phyloP scores from a whole-genome alignment of 2,888 invertebrate species.

The Octonoba sinensis region DNA sequence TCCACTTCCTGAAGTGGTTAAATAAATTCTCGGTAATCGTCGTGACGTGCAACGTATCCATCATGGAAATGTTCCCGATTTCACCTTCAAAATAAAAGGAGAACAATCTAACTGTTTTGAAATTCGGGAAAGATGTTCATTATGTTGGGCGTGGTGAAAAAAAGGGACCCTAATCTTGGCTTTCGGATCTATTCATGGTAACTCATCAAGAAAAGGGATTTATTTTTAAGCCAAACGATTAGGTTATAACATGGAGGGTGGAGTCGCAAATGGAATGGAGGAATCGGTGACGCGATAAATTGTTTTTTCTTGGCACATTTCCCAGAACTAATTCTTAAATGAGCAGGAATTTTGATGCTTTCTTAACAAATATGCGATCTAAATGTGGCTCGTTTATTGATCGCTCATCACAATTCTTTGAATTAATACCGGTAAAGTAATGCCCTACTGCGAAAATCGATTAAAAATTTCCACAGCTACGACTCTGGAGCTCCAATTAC shows the following conservation, averaged over 20 bases:
- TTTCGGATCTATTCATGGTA: constrained; percentile 38
- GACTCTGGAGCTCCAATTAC: too few species aligned
- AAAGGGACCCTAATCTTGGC: constrained; percentile 43
- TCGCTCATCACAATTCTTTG: too few species aligned
- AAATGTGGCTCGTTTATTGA: too few species aligned
- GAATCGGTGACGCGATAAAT: constrained; percentile 13
- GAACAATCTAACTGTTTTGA: constrained; percentile 33
- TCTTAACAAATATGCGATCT: too few species aligned
- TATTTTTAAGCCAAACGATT: constrained; percentile 53
- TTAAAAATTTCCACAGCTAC: too few species aligned
- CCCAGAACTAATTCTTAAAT: constrained; percentile 32
- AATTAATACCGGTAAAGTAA: too few species aligned
- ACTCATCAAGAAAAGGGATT: constrained; percentile 38
- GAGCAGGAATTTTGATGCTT: background rate
- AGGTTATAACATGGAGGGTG: constrained; percentile 29
- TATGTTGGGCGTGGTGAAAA: constrained; percentile 50
- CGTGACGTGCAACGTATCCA: constrained; percentile 10
- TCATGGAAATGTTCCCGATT: constrained; percentile 23
- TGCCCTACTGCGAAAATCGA: too few species aligned
- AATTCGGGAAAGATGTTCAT: constrained; percentile 42
- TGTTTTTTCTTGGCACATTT: constrained; percentile 27
- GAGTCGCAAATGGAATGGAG: constrained; percentile 11
- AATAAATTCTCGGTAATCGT: constrained; percentile 26
- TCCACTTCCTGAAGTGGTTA: background rate
- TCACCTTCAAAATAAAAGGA: constrained; percentile 28